Evolutionary conservation across 2,797 vertebrate genomes (phyloP).

Genomic region (Rousettus madagascariensis): DNA sequence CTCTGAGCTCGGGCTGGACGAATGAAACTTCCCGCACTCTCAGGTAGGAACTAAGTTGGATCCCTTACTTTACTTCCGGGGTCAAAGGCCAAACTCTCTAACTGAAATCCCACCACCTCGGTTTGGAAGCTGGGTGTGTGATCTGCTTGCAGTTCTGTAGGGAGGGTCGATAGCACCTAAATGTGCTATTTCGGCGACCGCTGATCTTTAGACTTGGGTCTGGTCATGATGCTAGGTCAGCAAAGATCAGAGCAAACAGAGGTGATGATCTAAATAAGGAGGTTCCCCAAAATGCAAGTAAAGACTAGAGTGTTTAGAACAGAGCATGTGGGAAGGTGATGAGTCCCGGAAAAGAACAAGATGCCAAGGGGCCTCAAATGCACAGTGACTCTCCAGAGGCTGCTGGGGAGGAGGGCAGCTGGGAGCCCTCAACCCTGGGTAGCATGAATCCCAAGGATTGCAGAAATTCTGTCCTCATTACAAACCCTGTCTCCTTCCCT

Average conservation of each 20-base stretch:
- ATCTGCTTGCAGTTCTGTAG: constrained; percentile 72
- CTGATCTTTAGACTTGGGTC: background rate
- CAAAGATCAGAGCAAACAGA: constrained; percentile 35
- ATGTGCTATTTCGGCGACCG: background rate
- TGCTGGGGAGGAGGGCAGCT: background rate
- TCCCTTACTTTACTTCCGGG: background rate
- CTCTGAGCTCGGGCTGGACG: constrained; percentile 1
- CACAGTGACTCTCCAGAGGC: fast-evolving
- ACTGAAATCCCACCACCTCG: background rate
- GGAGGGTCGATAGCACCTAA: constrained; percentile 54
- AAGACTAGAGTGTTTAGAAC: background rate
- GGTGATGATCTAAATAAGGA: background rate
- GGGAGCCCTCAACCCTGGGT: too few species aligned
- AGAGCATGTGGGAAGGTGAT: background rate
- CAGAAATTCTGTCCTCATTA: background rate
- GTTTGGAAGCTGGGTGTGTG: background rate
- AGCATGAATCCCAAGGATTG: fast-evolving
- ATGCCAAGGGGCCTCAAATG: fast-evolving
- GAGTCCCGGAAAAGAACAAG: background rate
- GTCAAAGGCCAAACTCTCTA: background rate
- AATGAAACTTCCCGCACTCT: constrained; percentile 42
- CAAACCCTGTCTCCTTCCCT: background rate
- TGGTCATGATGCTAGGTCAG: background rate
- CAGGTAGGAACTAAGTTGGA: fast-evolving
- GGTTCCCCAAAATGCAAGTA: fast-evolving